Evolutionary conservation across 2,113 vertebrate genomes (phyloP).

Genomic region (Aptenodytes forsteri): DNA sequence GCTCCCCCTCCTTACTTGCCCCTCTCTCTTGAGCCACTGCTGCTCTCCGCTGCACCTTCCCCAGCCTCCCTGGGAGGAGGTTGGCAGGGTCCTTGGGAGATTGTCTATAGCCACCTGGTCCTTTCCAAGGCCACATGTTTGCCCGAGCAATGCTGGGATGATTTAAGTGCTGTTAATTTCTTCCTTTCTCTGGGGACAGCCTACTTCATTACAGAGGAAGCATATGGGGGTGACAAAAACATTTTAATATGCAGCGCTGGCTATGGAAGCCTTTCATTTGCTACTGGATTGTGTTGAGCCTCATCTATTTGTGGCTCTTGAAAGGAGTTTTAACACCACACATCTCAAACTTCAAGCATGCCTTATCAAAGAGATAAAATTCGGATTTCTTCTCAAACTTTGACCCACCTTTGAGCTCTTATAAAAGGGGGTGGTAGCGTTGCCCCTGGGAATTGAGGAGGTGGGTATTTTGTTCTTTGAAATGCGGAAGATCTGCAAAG

Average conservation of each 20-base stretch:
- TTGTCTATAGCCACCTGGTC: neutral
- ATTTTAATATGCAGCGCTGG: neutral
- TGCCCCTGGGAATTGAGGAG: neutral
- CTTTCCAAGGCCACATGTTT: neutral
- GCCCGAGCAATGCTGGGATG: neutral
- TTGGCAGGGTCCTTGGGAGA: neutral
- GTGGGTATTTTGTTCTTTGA: neutral
- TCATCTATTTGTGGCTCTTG: neutral
- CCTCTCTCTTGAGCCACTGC: neutral
- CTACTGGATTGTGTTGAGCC: neutral
- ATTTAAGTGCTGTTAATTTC: constrained; percentile 8
- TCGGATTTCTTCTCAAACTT: neutral
- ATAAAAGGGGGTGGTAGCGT: neutral
- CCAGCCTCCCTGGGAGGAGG: neutral
- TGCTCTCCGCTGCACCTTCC: neutral
- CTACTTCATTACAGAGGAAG: neutral
- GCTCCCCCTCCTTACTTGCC: neutral
- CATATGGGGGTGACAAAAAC: neutral
- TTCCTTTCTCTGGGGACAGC: neutral
- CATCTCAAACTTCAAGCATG: neutral
- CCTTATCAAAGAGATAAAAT: neutral
- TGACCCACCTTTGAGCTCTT: neutral
- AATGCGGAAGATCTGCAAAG: neutral
- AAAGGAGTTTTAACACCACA: neutral
- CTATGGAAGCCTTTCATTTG: neutral